Base-by-base conservation (phyloP, 1,140 invertebrate species). In the Trachelipus rathkii region DNA sequence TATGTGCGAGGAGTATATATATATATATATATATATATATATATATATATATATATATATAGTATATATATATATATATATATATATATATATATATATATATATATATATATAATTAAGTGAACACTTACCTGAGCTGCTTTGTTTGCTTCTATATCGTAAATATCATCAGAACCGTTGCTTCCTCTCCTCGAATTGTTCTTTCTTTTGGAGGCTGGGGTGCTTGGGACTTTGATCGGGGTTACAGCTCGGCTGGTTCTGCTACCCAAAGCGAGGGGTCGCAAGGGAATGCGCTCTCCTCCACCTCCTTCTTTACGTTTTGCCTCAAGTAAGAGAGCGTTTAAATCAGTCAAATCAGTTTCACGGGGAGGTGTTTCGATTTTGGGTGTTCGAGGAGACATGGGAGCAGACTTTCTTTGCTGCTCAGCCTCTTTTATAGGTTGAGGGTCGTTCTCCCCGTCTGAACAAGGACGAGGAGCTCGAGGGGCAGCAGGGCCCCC, bases 71-170 rank as follows among this genome's bases (percentile, higher is more conserved):
- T 33, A 33, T 33, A 33, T 33, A 33, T 33, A 33, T 3, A 3
- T 3, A 33, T 33, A 33, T 33, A 33, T 33, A 33, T 33, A 33
- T 33, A 33, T 33, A 33, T 33, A 33, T 33, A 33, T 33, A 33
- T 33, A 33, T 3, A 33, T 33, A 33, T 33, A 33, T 33, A 33
- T 33, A 33, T 33, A 60, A n/a, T n/a, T n/a, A 60, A 60, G 8
- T 19, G 19, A 60, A 60, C 2, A 60, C 50, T 60, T 8, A 60
- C 50, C 50, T 60, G 50, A 60, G 50, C 50, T 13, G 50, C 50
- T 19, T 60, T 60, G 19, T 60, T 60, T 60, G 50, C 50, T 60
- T 60, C 50, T 60, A 60, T 60, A 8, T 60, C 50, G 50, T 15
- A 60, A 19, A 60, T 19, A 15, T 60, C 50, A 60, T 60, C 50